phyloP scores from a whole-genome alignment of 2,113 vertebrate species.

The Phrynosoma platyrhinos region DNA sequence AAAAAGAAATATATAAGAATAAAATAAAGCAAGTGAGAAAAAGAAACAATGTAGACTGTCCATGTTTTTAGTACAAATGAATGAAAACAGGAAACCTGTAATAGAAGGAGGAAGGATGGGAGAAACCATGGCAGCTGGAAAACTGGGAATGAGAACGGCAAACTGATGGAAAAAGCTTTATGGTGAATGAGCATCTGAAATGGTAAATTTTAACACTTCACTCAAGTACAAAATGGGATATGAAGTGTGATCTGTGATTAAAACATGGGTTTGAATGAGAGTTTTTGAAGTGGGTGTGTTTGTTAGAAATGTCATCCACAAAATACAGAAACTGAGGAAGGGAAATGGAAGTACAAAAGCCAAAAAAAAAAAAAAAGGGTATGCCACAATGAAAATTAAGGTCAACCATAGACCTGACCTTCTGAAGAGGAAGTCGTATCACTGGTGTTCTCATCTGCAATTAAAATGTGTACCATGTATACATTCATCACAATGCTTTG shows the following conservation, averaged over 20 bases:
- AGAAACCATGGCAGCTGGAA: constrained; percentile 52
- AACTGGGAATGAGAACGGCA: constrained; percentile 68
- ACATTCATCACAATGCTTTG: constrained; percentile 51
- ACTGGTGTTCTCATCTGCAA: constrained; percentile 72
- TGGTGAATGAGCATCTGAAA: constrained; percentile 64
- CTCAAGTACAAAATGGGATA: constrained; percentile 61
- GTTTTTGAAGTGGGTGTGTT: constrained; percentile 54
- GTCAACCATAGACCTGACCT: constrained; percentile 76
- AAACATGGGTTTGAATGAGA: constrained; percentile 59
- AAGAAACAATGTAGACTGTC: constrained; percentile 49
- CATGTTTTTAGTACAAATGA: constrained; percentile 63
- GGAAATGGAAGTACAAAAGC: constrained; percentile 57
- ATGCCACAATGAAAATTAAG: constrained; percentile 66
- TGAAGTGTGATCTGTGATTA: constrained; percentile 65
- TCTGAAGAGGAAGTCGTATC: constrained; percentile 72
- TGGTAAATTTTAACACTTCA: constrained; percentile 64
- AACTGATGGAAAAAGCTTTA: constrained; percentile 67
- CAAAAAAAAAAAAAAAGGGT: constrained; percentile 48
- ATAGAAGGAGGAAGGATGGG: constrained; percentile 61
- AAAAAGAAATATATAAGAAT: constrained; percentile 78
- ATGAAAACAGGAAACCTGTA: constrained; percentile 74
- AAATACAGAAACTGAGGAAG: constrained; percentile 19
- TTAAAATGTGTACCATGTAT: constrained; percentile 65
- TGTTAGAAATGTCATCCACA: constrained; percentile 67
- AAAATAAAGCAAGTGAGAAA: constrained; percentile 68